A percentile compares a stretch with the other conserved stretches of the same genome.
Conservation (phyloP, 2,888 invertebrate species). For the Ernsta delagoae region DNA sequence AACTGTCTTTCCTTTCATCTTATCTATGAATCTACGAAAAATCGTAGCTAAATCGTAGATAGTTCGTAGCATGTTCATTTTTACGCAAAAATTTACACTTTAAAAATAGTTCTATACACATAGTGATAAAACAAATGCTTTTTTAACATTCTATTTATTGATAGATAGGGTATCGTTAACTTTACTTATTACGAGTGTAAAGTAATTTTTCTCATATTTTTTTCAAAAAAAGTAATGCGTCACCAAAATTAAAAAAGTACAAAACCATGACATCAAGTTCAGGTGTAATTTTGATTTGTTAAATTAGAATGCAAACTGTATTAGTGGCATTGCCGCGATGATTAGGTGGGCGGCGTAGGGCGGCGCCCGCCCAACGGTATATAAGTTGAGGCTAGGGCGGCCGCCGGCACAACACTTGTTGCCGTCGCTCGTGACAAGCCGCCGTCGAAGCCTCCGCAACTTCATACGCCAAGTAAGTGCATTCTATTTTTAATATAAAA, state of each 20-base stretch:
- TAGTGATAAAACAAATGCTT: too few species aligned
- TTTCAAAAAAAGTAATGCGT: neutral
- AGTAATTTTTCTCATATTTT: neutral
- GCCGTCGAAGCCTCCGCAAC: constrained; percentile 53
- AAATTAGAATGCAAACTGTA: constrained; percentile 77
- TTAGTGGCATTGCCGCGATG: constrained; percentile 65
- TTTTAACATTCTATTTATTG: too few species aligned
- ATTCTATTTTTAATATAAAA: constrained; percentile 8
- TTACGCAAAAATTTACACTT: too few species aligned
- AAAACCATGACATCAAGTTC: too few species aligned
- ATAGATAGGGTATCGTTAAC: too few species aligned
- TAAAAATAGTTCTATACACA: too few species aligned
- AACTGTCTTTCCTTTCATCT: too few species aligned
- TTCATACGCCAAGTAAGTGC: constrained; percentile 69
- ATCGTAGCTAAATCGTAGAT: too few species aligned
- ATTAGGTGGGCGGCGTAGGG: constrained; percentile 72
- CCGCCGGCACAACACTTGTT: constrained; percentile 80
- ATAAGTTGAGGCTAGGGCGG: constrained; percentile 69
- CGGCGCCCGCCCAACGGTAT: constrained; percentile 62
- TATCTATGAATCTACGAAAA: too few species aligned
- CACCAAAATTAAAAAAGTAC: too few species aligned
- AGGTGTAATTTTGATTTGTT: constrained; percentile 61
- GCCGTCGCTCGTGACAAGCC: constrained; percentile 57
- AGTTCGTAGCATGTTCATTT: too few species aligned
- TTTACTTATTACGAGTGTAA: too few species aligned